Evolutionary conservation across 2,888 invertebrate genomes (phyloP), one percentile per base, ranked within the genome.

Genomic region (Agonopterix subpropinquella): DNA sequence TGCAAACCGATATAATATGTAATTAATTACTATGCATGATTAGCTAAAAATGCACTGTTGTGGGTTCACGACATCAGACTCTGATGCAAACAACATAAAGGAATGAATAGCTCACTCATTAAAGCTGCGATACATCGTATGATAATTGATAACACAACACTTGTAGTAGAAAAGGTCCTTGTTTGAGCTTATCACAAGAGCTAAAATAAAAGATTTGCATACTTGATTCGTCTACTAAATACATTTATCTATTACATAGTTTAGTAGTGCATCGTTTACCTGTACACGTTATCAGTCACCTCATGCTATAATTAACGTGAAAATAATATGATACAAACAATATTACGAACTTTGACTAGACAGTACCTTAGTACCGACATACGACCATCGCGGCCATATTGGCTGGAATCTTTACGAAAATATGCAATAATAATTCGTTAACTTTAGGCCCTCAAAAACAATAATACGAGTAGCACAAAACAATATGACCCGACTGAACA

Each of bases 321-420:
- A 70, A 75, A 70, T 73, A 73, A 69, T 76, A 83, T 75, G 67
- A 74, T 28, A 28, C 80, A 83, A 83, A 79, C 67, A 76, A 75
- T 72, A 76, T 73, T 78, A 81, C 73, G 77, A 77, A 74, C 70
- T 73, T 84, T 87, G 86, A 87, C 87, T 87, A 87, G 87, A 87
- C 85, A 81, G 84, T 86, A 84, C 84, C 77, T 70, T 72, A 77
- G 82, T 80, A 80, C 79, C 80, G 81, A 73, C 78, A 67, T 74
- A 65, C 61, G 61, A 75, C 75, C 74, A 71, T 70, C 64, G 59
- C 70, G 73, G 72, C 76, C 73, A 65, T 65, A 69, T 66, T 72
- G 73, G 71, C 75, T 77, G 72, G 71, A 74, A 71, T 75, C 62
- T 67, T 72, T 66, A 67, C 65, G 64, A 73, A 59, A 68, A 64